These are phyloP conservation scores for Melanotaenia parkinsoni DNA, from an alignment of 2,797 vertebrate species.

Conservation along the genomic window DNA sequence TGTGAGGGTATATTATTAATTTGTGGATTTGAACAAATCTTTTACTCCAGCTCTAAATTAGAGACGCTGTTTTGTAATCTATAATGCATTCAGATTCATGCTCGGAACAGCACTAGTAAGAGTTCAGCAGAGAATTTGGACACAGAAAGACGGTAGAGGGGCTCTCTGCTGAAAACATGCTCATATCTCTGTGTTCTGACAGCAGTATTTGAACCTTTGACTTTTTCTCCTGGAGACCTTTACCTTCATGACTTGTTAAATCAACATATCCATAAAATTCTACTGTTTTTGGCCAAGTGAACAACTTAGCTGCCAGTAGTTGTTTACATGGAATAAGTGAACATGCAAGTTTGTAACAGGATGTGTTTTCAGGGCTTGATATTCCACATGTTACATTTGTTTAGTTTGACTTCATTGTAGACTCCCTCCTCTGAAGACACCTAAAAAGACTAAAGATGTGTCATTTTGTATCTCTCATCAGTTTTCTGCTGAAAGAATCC, in stretches of 20 bases:
- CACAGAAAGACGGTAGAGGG: background rate
- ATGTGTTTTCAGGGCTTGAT: slow-evolving; percentile 8
- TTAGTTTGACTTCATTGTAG: slow-evolving; percentile 10
- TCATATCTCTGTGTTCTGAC: background rate
- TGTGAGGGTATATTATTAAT: slow-evolving; percentile 34
- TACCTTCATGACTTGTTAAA: background rate
- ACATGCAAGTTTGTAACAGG: background rate
- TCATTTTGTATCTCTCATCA: slow-evolving; percentile 44
- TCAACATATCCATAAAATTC: slow-evolving; percentile 1
- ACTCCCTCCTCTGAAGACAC: slow-evolving; percentile 29
- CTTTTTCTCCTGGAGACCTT: background rate
- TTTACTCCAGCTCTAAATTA: slow-evolving; percentile 19
- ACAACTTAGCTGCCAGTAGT: background rate
- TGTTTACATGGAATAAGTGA: slow-evolving; percentile 1
- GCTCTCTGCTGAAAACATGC: background rate
- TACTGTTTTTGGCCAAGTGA: background rate
- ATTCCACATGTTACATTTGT: slow-evolving; percentile 11
- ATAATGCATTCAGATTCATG: slow-evolving; percentile 31
- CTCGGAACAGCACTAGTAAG: slow-evolving; percentile 4
- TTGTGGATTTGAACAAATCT: slow-evolving; percentile 31
- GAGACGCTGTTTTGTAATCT: slow-evolving; percentile 27
- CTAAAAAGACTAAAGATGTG: slow-evolving; percentile 39
- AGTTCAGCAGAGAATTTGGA: slow-evolving; percentile 18
- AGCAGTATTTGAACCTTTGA: background rate
- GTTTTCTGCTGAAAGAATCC: slow-evolving; percentile 52